Evolutionary conservation across 2,888 invertebrate genomes (phyloP).

Genomic region (Chelonus formosanus): DNA sequence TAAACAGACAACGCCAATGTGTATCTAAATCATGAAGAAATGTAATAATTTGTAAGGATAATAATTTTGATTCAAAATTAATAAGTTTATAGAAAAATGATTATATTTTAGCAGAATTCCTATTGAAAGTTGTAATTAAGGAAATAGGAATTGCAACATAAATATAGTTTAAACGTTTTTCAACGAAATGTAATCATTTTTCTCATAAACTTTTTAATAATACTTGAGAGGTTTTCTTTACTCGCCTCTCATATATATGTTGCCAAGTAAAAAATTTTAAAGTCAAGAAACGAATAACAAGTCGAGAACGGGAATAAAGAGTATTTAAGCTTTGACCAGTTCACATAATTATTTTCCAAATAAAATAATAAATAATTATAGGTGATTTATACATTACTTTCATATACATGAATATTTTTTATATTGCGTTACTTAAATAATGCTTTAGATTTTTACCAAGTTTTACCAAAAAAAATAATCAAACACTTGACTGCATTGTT

Average conservation of each 20-base stretch:
- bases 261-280: conserved; percentile 6
- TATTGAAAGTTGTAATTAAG: no score
- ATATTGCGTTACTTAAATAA: neutral
- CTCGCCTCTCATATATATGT: conserved; percentile 1
- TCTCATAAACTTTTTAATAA: neutral
- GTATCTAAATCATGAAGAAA: conserved; percentile 14
- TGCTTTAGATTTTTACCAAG: neutral
- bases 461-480: neutral
- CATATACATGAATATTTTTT: neutral
- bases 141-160: no score
- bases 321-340: no score
- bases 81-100: no score
- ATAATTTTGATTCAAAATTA: neutral
- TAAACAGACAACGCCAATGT: conserved; percentile 21
- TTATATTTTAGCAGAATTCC: no score
- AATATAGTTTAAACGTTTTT: no score
- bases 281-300: neutral
- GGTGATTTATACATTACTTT: neutral
- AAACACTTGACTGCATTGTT: neutral
- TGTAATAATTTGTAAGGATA: conserved; percentile 6
- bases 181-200: no score
- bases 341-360: no score
- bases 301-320: neutral
- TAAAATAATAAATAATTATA: no score
- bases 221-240: conserved; percentile 7